Percentiles rank a stretch among this genome's conserved stretches.
phyloP scores from a whole-genome alignment of 2,113 vertebrate species.

The Actenoides lindsayi region DNA sequence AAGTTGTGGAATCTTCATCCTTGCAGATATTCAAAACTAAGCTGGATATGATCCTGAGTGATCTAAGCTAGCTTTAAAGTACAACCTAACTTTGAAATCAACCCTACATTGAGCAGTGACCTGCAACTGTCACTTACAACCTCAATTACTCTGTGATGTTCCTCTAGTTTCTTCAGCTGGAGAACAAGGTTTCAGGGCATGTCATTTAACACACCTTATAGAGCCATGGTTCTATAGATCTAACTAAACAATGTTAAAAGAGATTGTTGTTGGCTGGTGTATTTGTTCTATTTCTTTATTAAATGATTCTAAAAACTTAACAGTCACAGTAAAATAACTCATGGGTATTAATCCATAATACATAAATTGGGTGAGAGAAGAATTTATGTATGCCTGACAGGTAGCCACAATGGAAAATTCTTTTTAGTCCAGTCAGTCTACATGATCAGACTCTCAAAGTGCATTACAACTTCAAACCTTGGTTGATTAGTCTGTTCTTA shows the following conservation, averaged over 20 bases:
- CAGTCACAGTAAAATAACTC: not conserved
- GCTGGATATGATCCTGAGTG: not conserved
- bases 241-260: not conserved
- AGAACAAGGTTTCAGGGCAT: not conserved
- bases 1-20: not conserved
- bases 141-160: not conserved
- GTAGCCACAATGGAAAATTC: not conserved
- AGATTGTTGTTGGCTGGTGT: not conserved
- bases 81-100: slow-evolving; percentile 7
- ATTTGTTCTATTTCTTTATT: not conserved
- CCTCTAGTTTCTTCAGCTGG: not conserved
- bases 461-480: not conserved
- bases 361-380: not conserved
- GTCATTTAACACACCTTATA: not conserved
- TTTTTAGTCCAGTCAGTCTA: not conserved
- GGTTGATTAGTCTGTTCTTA: not conserved
- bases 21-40: not conserved
- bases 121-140: slow-evolving; percentile 33
- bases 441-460: not conserved
- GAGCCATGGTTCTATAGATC: not conserved
- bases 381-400: not conserved
- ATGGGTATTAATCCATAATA: not conserved
- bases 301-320: not conserved
- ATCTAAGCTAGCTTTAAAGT: not conserved
- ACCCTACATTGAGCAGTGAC: not conserved